Base-by-base conservation (phyloP, 2,113 vertebrate species). In the Apodemus speciosus region DNA sequence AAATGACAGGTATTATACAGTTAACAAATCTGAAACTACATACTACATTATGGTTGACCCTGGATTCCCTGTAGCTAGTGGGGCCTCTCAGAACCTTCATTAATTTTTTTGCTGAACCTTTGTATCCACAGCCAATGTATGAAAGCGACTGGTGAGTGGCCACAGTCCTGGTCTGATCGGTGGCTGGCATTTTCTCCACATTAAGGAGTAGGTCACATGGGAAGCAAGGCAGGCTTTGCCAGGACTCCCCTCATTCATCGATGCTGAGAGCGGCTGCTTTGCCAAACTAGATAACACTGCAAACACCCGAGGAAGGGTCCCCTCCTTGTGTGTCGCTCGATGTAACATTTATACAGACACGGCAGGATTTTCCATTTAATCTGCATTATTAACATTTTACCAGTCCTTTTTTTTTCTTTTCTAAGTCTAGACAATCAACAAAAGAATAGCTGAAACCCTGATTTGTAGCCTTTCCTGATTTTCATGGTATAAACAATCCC, bases 301-400 rank as follows among this genome's bases (percentile, higher is more conserved):
- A 77, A 84, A 87, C 62, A 72, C n/a, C 66, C n/a, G 46, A 80
- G 94, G 94, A 72, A 7, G 72, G 64, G 91, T 89, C 84, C 40
- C n/a, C 93, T 35, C 60, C 90, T 89, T 81, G 92, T 81, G 40
- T 68, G 68, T n/a, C 69, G 60, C 62, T 93, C 46, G 49, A 60
- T n/a, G 86, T 76, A 80, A 68, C 66, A 81, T 89, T 92, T 93
- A 66, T 35, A 89, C 32, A 93, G 75, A 84, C 71, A 58, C 0
- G 2, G 62, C n/a, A 75, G 79, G 73, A 77, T 96, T 92, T 93
- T 91, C 92, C 60, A 32, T 89, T 93, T 89, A 89, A 89, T 94
- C 60, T 92, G 58, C 21, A n/a, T 89, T 71, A 91, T 84, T 94
- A 95, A 87, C 66, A 62, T 92, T 94, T 94, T 49, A 49, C 71